These are phyloP conservation scores for Bos javanicus DNA, from an alignment of 2,113 vertebrate species.

Conservation along the genomic window DNA sequence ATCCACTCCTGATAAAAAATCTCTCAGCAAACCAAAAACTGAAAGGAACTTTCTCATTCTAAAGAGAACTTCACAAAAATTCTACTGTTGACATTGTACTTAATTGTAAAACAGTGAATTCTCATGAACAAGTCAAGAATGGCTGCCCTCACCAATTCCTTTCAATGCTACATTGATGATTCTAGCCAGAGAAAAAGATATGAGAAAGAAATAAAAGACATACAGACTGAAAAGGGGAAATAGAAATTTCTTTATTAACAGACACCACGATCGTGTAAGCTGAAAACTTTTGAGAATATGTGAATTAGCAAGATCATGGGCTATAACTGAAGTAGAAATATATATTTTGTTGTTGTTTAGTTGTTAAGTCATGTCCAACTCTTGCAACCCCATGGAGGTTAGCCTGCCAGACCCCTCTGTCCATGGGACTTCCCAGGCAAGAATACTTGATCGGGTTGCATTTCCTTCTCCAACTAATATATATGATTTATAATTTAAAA, in stretches of 20 bases:
- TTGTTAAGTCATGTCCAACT: not conserved
- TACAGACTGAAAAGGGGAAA: not conserved
- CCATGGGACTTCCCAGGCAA: not conserved
- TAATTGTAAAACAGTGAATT: not conserved
- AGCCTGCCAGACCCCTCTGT: not conserved
- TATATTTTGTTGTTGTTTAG: not conserved
- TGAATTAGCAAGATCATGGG: not conserved
- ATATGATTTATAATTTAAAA: not conserved
- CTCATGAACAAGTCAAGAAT: not conserved
- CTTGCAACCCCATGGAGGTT: not conserved
- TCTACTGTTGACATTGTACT: not conserved
- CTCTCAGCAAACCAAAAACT: not conserved
- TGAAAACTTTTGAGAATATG: not conserved
- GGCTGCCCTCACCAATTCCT: not conserved
- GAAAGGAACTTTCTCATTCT: not conserved
- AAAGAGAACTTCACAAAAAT: not conserved
- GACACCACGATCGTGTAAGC: accelerated
- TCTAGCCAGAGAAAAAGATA: not conserved
- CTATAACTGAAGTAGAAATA: not conserved
- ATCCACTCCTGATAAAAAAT: not conserved
- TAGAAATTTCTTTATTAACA: not conserved
- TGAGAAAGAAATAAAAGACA: not conserved
- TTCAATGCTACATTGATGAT: not conserved
- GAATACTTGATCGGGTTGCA: not conserved
- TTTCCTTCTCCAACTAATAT: not conserved